These are phyloP conservation scores for Galaxias olidus DNA, from an alignment of 2,797 vertebrate genomes.

Conservation along the genomic window DNA sequence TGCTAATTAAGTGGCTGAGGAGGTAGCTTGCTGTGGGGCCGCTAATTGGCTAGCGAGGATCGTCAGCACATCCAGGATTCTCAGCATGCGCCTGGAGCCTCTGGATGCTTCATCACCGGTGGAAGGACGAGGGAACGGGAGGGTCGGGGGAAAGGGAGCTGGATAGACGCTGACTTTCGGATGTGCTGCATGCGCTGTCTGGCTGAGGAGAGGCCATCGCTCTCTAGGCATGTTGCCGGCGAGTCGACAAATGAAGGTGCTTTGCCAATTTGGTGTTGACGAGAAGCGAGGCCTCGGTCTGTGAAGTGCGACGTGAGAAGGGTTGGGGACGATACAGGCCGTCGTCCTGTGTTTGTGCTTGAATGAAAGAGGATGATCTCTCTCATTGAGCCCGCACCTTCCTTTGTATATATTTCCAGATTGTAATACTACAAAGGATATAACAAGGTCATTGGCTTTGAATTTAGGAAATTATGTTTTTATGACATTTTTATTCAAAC, in stretches of 20 bases:
- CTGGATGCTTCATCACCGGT: neutral
- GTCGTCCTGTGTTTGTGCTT: too few relatives aligned
- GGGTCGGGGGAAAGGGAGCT: neutral
- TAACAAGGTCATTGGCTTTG: too few relatives aligned
- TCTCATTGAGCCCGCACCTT: neutral
- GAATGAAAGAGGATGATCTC: too few relatives aligned
- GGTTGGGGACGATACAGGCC: too few relatives aligned
- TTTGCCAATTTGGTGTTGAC: neutral
- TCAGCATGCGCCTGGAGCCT: neutral
- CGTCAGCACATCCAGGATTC: conserved; percentile 3
- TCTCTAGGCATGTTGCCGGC: too few relatives aligned
- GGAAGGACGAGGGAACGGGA: neutral
- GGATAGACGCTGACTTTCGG: neutral
- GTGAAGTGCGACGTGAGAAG: too few relatives aligned
- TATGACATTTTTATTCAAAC: neutral
- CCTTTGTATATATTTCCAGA: neutral
- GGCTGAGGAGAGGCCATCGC: too few relatives aligned
- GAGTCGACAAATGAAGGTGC: neutral
- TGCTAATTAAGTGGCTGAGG: conserved; percentile 23
- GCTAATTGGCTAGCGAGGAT: conserved; percentile 22
- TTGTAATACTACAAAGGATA: neutral
- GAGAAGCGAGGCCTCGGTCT: too few relatives aligned
- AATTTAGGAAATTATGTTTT: too few relatives aligned
- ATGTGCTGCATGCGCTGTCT: neutral
- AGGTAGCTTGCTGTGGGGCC: neutral